Base-by-base conservation (phyloP, 2,113 vertebrate genomes). In the Lipotes vexillifer region DNA sequence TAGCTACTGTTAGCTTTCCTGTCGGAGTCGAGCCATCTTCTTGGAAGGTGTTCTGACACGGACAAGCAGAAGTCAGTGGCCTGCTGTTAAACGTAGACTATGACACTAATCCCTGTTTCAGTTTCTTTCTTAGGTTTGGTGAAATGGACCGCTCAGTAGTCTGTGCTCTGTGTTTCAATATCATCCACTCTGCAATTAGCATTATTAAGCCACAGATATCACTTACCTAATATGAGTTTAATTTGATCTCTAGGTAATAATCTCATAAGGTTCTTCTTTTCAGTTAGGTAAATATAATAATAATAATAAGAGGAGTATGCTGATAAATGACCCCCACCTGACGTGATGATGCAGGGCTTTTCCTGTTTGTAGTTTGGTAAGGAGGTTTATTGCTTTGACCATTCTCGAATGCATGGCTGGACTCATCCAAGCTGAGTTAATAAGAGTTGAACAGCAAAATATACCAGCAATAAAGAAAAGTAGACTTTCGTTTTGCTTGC, bases 61-160 rank as follows among this genome's bases (percentile, higher is more conserved):
- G 49, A 68, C 21, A 7, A 11, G 72, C 38, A 17, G 92, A 66
- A 4, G 3, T 31, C 69, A 20, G 71, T 11, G 59, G 63, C 36
- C 77, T n/a, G 31, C 69, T 29, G 0, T 15, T 12, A 6, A 7
- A 3, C 10, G 6, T n/a, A 31, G 59, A 20, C 18, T 8, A 0
- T 6, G 74, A 63, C 29, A 4, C 44, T 25, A 9, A 23, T 44
- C 38, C 33, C 27, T 33, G 1, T 23, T 11, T 1, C 2, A 5
- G 36, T 11, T 25, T 49, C 59, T 55, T 33, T 23, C 38, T n/a
- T 29, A 61, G 82, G 68, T 33, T 44, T 74, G 72, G 61, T 11
- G 63, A 33, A 0, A 8, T 33, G 55, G 10, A 25, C 23, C 3
- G 14, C 75, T 65, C 66, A 31, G 92, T 63, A 36, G 41, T 15